A percentile compares a stretch with the other conserved stretches of the same genome.
These are phyloP conservation scores for Agrochola litura DNA, from an alignment of 2,888 invertebrate species.

Conservation along the genomic window DNA sequence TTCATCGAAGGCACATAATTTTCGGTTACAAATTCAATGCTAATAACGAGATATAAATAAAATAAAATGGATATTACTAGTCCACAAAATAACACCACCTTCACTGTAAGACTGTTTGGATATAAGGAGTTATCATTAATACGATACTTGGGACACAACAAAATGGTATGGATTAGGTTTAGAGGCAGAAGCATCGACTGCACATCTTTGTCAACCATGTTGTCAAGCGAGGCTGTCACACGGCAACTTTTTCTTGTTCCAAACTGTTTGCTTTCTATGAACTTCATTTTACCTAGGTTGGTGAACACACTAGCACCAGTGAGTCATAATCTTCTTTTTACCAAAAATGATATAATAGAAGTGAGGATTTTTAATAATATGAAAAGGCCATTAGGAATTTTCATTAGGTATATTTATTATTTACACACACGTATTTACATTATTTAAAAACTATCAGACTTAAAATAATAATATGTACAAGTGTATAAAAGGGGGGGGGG, in stretches of 20 bases:
- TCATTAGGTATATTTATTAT: no score
- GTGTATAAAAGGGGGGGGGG: no score
- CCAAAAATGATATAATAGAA: no score
- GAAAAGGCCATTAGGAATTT: neutral
- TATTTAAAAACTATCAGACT: no score
- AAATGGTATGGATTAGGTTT: constrained; percentile 4
- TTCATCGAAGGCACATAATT: neutral
- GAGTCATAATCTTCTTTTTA: neutral
- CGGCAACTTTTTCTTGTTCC: neutral
- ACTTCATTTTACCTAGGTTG: neutral
- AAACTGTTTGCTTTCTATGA: neutral
- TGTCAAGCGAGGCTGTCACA: neutral
- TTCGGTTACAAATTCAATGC: accelerated
- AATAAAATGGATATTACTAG: neutral
- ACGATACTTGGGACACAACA: constrained; percentile 9
- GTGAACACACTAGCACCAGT: neutral
- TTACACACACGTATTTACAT: no score
- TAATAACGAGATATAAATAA: no score
- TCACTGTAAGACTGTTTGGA: constrained; percentile 9
- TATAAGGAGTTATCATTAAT: constrained; percentile 4
- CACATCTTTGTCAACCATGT: constrained; percentile 15
- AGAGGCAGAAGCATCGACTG: constrained; percentile 16
- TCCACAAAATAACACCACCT: neutral
- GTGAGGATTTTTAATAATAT: neutral
- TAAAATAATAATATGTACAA: no score